These are phyloP conservation scores for Brachionus koreanus DNA, from an alignment of 1,140 invertebrate genomes.

Conservation along the genomic window DNA sequence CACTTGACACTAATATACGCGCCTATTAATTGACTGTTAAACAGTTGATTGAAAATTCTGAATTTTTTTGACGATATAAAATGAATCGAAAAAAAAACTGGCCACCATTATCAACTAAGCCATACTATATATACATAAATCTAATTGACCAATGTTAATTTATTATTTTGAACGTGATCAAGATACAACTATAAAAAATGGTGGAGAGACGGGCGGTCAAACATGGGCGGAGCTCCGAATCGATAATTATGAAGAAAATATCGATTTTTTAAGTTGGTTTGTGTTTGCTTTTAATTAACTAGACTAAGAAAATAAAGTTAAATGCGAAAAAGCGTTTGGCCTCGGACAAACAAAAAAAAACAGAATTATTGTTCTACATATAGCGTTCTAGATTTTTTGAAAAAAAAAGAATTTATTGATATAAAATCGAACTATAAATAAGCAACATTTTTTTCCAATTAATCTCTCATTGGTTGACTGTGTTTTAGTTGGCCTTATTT, in stretches of 20 bases:
- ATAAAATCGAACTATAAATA: not conserved
- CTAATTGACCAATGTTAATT: conserved; percentile 41
- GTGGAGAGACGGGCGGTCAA: not conserved
- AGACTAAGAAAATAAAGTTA: not conserved
- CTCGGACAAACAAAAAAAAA: not conserved
- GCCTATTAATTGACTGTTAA: not conserved
- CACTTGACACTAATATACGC: conserved; percentile 33
- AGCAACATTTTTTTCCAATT: not conserved
- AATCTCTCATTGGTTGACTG: not conserved
- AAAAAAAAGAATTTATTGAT: not conserved
- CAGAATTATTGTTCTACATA: not conserved
- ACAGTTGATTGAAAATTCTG: not conserved
- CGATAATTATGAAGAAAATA: not conserved
- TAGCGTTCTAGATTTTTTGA: not conserved
- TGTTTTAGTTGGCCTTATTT: not conserved
- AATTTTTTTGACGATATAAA: conserved; percentile 11
- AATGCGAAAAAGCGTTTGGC: not conserved
- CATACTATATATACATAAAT: conserved; percentile 39
- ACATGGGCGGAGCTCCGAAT: not conserved
- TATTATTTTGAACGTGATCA: conserved; percentile 38
- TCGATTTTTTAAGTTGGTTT: not conserved
- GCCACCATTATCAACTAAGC: conserved; percentile 41
- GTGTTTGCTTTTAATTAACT: conserved; percentile 21
- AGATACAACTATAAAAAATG: not conserved
- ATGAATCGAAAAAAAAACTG: conserved; percentile 36